Conservation (phyloP, 30 jellyfish, hydroid and myxozoan species). For the Hydra vulgaris region DNA sequence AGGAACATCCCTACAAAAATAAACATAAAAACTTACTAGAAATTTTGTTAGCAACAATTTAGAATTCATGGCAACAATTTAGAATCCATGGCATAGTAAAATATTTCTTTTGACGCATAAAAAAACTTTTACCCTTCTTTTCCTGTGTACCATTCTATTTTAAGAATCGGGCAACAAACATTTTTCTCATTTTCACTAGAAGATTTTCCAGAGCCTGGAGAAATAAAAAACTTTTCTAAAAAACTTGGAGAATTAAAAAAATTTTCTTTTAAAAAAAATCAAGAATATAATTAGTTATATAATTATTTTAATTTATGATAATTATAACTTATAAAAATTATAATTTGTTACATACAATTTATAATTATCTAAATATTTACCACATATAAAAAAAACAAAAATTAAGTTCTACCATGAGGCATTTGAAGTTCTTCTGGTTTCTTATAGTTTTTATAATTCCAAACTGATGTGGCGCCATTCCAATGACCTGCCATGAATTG, state of each 20-base stretch:
- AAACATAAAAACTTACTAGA: not conserved
- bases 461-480: slow-evolving; percentile 62
- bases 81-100: no score
- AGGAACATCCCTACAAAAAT: slow-evolving; percentile 50
- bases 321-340: no score
- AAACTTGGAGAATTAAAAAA: no score
- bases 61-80: no score
- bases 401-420: slow-evolving; percentile 48
- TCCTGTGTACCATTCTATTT: slow-evolving; percentile 56
- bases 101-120: no score
- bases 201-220: slow-evolving; percentile 17
- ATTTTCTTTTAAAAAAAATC: no score
- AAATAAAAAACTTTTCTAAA: not conserved
- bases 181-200: slow-evolving; percentile 1
- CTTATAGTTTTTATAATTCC: slow-evolving; percentile 54
- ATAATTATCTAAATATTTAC: not conserved
- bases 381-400: not conserved
- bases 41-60: no score
- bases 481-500: slow-evolving; percentile 76
- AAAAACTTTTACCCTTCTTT: slow-evolving; percentile 50
- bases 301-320: no score
- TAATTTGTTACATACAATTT: no score
- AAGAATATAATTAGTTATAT: no score
- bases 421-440: slow-evolving; percentile 57
- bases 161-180: slow-evolving; percentile 46